Evolutionary conservation across 2,888 invertebrate species (phyloP).

Genomic region (Pachliopta kotzebuea): DNA sequence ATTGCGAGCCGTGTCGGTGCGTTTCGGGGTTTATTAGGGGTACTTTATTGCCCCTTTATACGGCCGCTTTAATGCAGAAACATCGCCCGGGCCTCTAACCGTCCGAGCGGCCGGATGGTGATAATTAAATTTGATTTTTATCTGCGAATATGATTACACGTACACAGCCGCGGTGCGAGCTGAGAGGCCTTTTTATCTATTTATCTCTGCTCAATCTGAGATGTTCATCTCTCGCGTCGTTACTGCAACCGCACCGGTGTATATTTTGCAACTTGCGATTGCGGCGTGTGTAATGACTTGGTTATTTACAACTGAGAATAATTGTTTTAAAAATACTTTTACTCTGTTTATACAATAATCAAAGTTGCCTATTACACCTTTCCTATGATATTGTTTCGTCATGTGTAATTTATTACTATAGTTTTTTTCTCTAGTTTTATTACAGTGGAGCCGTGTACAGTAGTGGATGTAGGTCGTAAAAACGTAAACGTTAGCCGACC

Average conservation of each 20-base stretch:
- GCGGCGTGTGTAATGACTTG: too few species aligned
- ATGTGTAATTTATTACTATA: too few species aligned
- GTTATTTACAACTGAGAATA: too few species aligned
- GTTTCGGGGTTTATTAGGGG: constrained; percentile 76
- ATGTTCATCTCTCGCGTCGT: constrained; percentile 52
- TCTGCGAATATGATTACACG: constrained; percentile 62
- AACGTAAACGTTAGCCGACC: too few species aligned
- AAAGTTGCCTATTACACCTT: too few species aligned
- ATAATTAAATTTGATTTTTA: constrained; percentile 71
- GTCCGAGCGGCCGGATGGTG: constrained; percentile 54
- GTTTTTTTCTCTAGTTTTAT: too few species aligned
- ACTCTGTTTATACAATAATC: too few species aligned
- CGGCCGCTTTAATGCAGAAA: constrained; percentile 57
- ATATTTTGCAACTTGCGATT: constrained; percentile 22
- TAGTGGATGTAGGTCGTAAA: too few species aligned
- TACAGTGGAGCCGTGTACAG: too few species aligned
- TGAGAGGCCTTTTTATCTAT: constrained; percentile 47
- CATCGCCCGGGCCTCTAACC: constrained; percentile 52
- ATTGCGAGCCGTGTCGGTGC: constrained; percentile 66
- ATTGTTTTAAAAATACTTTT: too few species aligned
- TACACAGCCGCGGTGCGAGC: constrained; percentile 48
- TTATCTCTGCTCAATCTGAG: constrained; percentile 49
- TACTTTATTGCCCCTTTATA: constrained; percentile 71
- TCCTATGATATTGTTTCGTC: too few species aligned
- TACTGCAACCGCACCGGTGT: constrained; percentile 48